Evolutionary conservation across 1,140 invertebrate species (phyloP).

Genomic region (Pseudomyrmex gracilis): DNA sequence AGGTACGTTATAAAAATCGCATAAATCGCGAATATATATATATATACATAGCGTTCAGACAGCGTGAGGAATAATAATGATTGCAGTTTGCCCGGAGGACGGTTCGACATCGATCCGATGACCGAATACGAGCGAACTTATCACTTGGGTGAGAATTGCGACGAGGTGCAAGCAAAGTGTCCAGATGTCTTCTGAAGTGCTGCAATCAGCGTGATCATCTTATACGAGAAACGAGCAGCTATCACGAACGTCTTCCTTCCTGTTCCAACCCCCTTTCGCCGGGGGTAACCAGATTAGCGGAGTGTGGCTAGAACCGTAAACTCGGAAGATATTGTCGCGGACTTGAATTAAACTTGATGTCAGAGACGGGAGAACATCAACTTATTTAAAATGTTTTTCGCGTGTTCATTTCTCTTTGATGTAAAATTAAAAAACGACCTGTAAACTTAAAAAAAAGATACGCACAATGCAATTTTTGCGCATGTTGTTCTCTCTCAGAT

Average conservation of each 20-base stretch:
- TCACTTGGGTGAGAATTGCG: conserved; percentile 71
- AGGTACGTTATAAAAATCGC: not conserved
- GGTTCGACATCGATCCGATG: conserved; percentile 72
- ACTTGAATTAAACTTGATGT: too few species aligned
- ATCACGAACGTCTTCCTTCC: conserved; percentile 18
- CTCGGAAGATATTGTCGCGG: not conserved
- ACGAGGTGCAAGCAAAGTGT: conserved; percentile 66
- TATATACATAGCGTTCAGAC: not conserved
- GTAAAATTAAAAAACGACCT: too few species aligned
- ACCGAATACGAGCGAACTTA: conserved; percentile 78
- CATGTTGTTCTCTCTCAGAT: too few species aligned
- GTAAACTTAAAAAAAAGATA: not conserved
- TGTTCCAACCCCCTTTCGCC: not conserved
- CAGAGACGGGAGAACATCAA: too few species aligned
- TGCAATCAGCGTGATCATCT: conserved; percentile 27
- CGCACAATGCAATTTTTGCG: too few species aligned
- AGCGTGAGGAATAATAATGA: conserved; percentile 7
- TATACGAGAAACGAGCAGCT: conserved; percentile 30
- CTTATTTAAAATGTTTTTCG: too few species aligned
- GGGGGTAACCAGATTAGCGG: conserved; percentile 18
- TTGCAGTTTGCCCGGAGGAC: conserved; percentile 70
- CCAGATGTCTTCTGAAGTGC: conserved; percentile 70
- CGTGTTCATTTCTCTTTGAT: too few species aligned
- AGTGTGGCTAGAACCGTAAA: not conserved
- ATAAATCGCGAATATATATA: not conserved